phyloP scores from a whole-genome alignment of 2,113 vertebrate genomes.

The Sander lucioperca region DNA sequence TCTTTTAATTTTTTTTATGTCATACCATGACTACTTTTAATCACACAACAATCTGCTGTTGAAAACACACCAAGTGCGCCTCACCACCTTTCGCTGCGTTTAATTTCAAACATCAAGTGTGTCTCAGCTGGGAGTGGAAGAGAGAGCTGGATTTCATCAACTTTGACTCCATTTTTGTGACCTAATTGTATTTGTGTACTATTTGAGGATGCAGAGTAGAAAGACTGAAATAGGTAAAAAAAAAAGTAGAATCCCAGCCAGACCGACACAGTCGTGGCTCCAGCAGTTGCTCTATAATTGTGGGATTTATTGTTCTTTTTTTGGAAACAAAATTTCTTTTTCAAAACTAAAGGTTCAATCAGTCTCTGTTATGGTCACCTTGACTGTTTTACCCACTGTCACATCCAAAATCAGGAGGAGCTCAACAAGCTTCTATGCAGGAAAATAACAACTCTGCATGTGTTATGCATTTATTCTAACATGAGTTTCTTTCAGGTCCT shows the following conservation, averaged over 20 bases:
- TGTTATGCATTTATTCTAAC: background rate
- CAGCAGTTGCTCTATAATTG: constrained; percentile 36
- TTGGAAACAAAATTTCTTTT: constrained; percentile 3
- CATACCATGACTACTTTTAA: constrained; percentile 39
- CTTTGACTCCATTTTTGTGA: constrained; percentile 77
- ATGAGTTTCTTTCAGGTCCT: constrained; percentile 76
- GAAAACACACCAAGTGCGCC: constrained; percentile 37
- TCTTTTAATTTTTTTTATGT: no score
- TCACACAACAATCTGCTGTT: constrained; percentile 53
- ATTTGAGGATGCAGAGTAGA: constrained; percentile 58
- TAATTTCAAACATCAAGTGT: constrained; percentile 18
- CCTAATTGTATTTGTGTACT: constrained; percentile 75
- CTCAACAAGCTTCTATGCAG: background rate
- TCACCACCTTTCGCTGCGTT: constrained; percentile 10
- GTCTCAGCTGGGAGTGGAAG: constrained; percentile 40
- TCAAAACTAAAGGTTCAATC: background rate
- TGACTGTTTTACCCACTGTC: background rate
- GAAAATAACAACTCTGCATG: background rate
- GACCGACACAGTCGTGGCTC: constrained; percentile 9
- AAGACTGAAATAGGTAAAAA: constrained; percentile 78
- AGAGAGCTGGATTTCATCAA: constrained; percentile 57
- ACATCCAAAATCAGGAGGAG: background rate
- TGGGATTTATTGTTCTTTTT: constrained; percentile 18
- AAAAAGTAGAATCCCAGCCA: constrained; percentile 70
- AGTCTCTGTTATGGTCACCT: background rate